Evolutionary conservation across 2,113 vertebrate genomes (phyloP).

Genomic region (Athene cunicularia): DNA sequence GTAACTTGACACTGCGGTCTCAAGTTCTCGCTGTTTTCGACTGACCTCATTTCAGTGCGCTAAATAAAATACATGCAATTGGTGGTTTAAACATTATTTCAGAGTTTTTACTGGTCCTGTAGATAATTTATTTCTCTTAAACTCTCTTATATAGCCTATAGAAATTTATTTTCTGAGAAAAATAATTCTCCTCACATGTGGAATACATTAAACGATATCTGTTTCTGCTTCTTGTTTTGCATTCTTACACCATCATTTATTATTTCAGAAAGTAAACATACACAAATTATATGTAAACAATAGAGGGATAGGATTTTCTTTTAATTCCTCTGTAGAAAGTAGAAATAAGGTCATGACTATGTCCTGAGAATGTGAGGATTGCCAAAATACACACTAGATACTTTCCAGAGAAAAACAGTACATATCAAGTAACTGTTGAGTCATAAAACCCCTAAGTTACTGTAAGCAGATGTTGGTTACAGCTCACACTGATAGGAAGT

Average conservation of each 20-base stretch:
- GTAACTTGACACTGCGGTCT: not conserved
- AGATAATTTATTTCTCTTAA: not conserved
- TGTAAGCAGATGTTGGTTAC: constrained; percentile 73
- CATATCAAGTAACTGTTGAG: constrained; percentile 50
- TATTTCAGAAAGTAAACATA: constrained; percentile 27
- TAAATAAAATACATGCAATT: not conserved
- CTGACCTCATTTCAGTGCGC: not conserved
- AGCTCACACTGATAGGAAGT: constrained; percentile 57
- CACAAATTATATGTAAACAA: not conserved
- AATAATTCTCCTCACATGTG: not conserved
- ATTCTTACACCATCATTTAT: not conserved
- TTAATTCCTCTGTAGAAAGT: not conserved
- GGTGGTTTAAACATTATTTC: not conserved
- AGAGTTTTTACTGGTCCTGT: not conserved
- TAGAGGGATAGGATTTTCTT: not conserved
- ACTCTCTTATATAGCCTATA: not conserved
- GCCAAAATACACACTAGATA: constrained; percentile 31
- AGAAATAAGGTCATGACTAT: not conserved
- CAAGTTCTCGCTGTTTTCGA: not conserved
- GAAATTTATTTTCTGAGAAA: not conserved
- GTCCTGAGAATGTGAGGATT: not conserved
- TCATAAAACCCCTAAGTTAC: constrained; percentile 63
- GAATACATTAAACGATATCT: not conserved
- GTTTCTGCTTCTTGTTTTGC: not conserved
- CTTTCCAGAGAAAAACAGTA: constrained; percentile 57